Evolutionary conservation across 2,888 invertebrate genomes (phyloP).

Genomic region (Lepidonotus clava): DNA sequence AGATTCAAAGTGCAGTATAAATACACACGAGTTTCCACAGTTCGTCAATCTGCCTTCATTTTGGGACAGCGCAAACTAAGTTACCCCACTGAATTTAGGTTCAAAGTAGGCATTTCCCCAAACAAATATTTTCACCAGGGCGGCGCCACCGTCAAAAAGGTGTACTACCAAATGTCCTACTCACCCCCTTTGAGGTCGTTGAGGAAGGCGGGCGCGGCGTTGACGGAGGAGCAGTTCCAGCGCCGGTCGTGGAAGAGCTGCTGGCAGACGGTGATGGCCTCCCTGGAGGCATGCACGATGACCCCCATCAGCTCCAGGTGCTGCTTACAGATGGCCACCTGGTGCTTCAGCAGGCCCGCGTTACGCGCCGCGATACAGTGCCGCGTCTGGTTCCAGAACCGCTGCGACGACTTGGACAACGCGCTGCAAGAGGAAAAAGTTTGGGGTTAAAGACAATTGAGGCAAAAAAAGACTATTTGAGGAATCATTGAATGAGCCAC

Average conservation of each 20-base stretch:
- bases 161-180: no score
- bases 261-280: conserved; percentile 85
- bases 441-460: no score
- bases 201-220: conserved; percentile 86
- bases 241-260: conserved; percentile 86
- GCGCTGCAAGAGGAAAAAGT: conserved; percentile 37
- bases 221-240: conserved; percentile 92
- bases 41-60: no score
- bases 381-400: conserved; percentile 61
- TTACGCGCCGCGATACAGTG: conserved; percentile 52
- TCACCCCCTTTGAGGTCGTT: conserved; percentile 89
- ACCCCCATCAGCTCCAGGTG: conserved; percentile 85
- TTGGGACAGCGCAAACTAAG: no score
- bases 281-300: conserved; percentile 87
- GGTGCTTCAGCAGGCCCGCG: conserved; percentile 71
- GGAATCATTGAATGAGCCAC: no score
- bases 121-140: no score
- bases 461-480: no score
- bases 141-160: no score
- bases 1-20: no score
- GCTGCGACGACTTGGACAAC: conserved; percentile 35
- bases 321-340: conserved; percentile 73
- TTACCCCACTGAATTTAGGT: no score
- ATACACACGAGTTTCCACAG: no score
- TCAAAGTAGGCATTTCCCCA: no score